phyloP scores from a whole-genome alignment of 1,140 invertebrate genomes.

The Drosophila saltans region DNA sequence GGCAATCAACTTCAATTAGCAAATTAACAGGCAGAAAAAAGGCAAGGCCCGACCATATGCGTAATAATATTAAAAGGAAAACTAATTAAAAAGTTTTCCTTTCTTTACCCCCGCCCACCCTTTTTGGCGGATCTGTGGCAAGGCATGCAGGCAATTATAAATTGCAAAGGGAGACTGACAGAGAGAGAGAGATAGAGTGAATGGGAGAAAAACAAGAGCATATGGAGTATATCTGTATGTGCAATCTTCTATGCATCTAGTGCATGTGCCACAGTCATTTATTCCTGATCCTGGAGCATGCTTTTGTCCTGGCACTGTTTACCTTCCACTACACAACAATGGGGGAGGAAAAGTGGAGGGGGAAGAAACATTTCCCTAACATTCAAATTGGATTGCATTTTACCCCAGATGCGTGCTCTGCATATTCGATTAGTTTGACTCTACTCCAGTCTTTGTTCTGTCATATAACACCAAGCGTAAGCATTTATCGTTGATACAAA shows the following conservation, averaged over 20 bases:
- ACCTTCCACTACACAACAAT: conserved; percentile 13
- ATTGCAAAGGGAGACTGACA: not conserved
- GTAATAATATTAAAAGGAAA: conserved; percentile 6
- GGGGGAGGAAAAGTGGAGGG: not conserved
- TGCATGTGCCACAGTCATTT: conserved; percentile 49
- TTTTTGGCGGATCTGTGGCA: not conserved
- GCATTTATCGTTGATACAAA: conserved; percentile 7
- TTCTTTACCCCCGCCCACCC: not conserved
- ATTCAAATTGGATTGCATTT: conserved; percentile 59
- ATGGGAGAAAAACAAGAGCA: conserved; percentile 10
- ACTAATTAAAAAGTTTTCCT: conserved; percentile 5
- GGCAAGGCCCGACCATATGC: not conserved
- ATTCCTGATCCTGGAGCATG: conserved; percentile 28
- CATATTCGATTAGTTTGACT: conserved; percentile 37
- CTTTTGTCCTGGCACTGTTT: conserved; percentile 33
- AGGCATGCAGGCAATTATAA: conserved; percentile 15
- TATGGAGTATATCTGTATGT: conserved; percentile 31
- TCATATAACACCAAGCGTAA: not conserved
- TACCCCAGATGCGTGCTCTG: conserved; percentile 39
- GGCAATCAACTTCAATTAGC: conserved; percentile 58
- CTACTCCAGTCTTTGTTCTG: not conserved
- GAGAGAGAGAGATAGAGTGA: not conserved
- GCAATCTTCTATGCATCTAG: conserved; percentile 31
- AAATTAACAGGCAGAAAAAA: conserved; percentile 30
- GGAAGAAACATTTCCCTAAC: conserved; percentile 13